Evolutionary conservation across 2,888 invertebrate genomes (phyloP).

Genomic region (Leucozona laternaria): DNA sequence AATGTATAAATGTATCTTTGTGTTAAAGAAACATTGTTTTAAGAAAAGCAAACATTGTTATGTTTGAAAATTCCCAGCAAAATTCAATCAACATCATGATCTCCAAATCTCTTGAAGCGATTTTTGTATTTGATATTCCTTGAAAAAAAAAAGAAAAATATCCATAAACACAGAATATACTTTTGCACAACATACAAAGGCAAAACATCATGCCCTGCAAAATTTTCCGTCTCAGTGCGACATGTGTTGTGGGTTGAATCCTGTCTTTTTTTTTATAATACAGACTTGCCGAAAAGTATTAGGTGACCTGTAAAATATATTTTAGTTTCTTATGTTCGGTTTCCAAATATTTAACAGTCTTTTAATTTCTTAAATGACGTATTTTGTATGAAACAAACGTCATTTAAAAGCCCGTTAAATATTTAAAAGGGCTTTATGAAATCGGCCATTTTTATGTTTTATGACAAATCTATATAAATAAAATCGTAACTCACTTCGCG

Average conservation of each 20-base stretch:
- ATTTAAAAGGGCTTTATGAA: no score
- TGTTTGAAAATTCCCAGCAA: not conserved
- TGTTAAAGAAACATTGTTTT: no score
- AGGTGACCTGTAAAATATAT: not conserved
- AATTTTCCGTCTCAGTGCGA: not conserved
- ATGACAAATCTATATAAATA: no score
- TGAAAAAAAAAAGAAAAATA: not conserved
- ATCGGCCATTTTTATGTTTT: no score
- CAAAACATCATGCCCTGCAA: not conserved
- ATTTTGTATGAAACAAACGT: no score
- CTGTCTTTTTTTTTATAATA: not conserved
- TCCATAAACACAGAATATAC: not conserved
- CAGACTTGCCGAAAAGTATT: not conserved
- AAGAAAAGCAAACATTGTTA: no score
- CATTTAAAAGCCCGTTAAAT: no score
- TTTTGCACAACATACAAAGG: not conserved
- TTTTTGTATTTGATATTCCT: not conserved
- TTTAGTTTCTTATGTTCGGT: no score
- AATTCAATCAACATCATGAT: not conserved
- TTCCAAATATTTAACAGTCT: no score
- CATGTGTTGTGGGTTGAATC: not conserved
- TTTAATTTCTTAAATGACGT: no score
- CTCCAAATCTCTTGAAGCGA: not conserved
- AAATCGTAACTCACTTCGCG: no score
- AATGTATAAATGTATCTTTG: no score